Evolutionary conservation across 30 jellyfish, hydroid and myxozoan species (phyloP), one percentile per base, ranked within the genome.

Genomic region (Turritopsis dohrnii): DNA sequence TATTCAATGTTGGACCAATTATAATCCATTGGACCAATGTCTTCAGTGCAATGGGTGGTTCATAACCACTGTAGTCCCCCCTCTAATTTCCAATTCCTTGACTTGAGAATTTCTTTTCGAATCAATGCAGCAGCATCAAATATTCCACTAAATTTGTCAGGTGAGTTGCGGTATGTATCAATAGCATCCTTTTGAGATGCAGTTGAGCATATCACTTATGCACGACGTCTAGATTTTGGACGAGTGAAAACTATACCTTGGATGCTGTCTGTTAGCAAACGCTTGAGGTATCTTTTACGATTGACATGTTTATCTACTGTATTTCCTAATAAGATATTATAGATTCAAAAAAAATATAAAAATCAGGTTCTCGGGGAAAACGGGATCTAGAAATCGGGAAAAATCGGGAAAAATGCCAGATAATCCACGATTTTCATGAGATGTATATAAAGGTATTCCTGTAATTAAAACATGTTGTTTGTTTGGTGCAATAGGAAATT

Each of bases 31-130:
- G 20, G 85, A 29, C 29, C 20, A 77, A 29, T 77, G 65, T 20
- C 73, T 77, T 52, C n/a, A 75, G 69, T 75, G 84, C 0, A 22
- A 18, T 75, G 18, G 85, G 85, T 28, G 25, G 18, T 77, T 52
- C 75, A 54, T 13, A 77, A 8, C 85, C 85, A 27, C 22, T 21
- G 69, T 13, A 31, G 85, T 77, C 76, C 20, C 85, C n/a, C 85
- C 19, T 24, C 0, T 23, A 77, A 77, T 25, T 28, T 28, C 85
- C 85, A 77, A 77, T 20, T 9, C 21, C 69, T 27, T 24, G 20
- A 21, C 79, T 77, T 20, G 0, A 41, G 85, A 21, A 77, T 24
- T 8, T 31, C 85, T 54, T 77, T 52, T 77, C 85, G 65, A 77
- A 77, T 1, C 0, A 54, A 5, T 9, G 25, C 25, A 5, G 85